Base-by-base conservation (phyloP, 2,888 invertebrate species). In the Epiblema foenella region DNA sequence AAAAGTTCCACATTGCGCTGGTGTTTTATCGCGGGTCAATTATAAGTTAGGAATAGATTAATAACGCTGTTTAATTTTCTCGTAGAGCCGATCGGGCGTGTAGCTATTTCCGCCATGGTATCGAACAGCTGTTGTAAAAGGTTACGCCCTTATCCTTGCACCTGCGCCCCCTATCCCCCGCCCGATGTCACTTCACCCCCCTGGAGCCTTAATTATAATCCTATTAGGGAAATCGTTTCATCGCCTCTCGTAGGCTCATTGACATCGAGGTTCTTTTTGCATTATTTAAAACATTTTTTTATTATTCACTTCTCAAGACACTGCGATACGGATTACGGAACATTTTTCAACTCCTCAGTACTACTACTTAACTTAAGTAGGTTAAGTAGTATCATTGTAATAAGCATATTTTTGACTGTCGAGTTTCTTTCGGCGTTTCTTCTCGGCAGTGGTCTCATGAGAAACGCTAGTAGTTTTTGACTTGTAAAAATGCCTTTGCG, bases 91-190 rank as follows among this genome's bases (percentile, higher is more conserved):
- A 84, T 85, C 81, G 80, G 79, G 79, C 81, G 84, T 81, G 78
- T 78, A 84, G 84, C 79, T 79, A 85, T 88, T 91, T 88, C 88
- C 87, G 87, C 79, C 81, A 80, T 83, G 81, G 84, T 76, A 81
- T 80, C 75, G 82, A 89, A 86, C 93, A 92, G 93, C 91, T 93
- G 93, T 89, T 87, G 77, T 80, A 87, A 90, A 90, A 89, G 89
- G 89, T 68, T 88, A 91, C 90, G 86, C 90, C 90, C 86, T 84
- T 83, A 85, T 85, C 84, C 84, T 83, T 82, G 88, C 93, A 93
- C 93, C 93, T 93, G 93, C 90, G 77, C 74, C 75, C 76, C 81
- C 78, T 77, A 76, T 78, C 74, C 76, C 75, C 78, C n/a, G n/a
- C 74, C 75, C 77, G 77, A 77, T 83, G 81, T 83, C 83, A 83